Percentiles rank a stretch among this genome's conserved stretches.
These are phyloP conservation scores for Ctenicera cuprea DNA, from an alignment of 2,888 invertebrate species.

Conservation along the genomic window DNA sequence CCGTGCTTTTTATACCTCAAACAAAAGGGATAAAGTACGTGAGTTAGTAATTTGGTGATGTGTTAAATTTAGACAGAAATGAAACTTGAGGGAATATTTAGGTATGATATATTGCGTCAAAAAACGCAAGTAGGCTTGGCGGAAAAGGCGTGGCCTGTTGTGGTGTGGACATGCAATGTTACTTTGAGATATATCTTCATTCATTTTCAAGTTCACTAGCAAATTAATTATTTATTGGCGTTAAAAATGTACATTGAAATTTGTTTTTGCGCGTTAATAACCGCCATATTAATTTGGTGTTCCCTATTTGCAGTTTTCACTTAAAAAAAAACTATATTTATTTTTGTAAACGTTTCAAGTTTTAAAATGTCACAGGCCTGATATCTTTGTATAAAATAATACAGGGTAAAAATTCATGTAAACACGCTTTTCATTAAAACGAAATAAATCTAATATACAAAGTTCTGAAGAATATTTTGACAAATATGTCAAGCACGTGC, in stretches of 20 bases:
- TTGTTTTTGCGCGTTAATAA: no score
- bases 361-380: no score
- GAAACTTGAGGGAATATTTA: slow-evolving; percentile 28
- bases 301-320: no score
- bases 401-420: no score
- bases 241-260: no score
- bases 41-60: not conserved
- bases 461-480: not conserved
- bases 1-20: not conserved
- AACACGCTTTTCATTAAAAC: no score
- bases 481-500: not conserved
- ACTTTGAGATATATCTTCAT: slow-evolving; percentile 14
- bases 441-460: not conserved
- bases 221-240: no score
- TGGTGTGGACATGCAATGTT: slow-evolving; percentile 27
- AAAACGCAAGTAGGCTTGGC: slow-evolving; percentile 31
- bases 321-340: no score
- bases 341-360: no score
- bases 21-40: slow-evolving; percentile 2
- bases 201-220: not conserved
- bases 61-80: slow-evolving; percentile 16
- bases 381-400: no score
- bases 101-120: slow-evolving; percentile 14
- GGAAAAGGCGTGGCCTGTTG: slow-evolving; percentile 25
- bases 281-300: no score